phyloP scores from a whole-genome alignment of 53 echinoderm and acorn worm species.

The Holothuria scabra region DNA sequence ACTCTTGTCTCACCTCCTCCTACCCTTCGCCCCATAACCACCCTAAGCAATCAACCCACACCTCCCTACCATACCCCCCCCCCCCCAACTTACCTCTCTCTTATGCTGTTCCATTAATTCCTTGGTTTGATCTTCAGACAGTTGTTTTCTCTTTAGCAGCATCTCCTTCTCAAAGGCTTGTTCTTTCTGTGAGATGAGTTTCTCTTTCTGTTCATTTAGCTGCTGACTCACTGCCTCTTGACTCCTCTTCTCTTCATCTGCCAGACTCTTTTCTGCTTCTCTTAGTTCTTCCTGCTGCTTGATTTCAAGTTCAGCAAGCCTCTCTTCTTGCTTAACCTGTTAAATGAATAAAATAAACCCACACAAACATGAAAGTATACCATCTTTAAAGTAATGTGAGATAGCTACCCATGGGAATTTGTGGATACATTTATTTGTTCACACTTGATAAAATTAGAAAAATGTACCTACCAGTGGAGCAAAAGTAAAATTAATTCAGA shows the following conservation, averaged over 20 bases:
- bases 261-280: constrained; percentile 53
- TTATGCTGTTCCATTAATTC: constrained; percentile 83
- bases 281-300: constrained; percentile 67
- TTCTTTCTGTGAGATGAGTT: constrained; percentile 64
- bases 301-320: constrained; percentile 74
- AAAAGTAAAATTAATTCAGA: too few species aligned
- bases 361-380: neutral
- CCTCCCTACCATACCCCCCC: neutral
- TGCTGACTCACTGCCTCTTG: constrained; percentile 61
- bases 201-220: constrained; percentile 82
- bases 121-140: constrained; percentile 79
- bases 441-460: too few species aligned
- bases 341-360: too few species aligned
- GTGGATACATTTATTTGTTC: too few species aligned
- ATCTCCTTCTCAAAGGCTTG: constrained; percentile 94
- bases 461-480: too few species aligned
- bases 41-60: too few species aligned
- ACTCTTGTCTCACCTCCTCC: too few species aligned
- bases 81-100: constrained; percentile 60
- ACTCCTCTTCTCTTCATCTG: constrained; percentile 50
- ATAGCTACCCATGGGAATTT: neutral
- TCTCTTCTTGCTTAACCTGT: constrained; percentile 74
- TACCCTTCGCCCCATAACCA: too few species aligned
- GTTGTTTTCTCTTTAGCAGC: constrained; percentile 84
- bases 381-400: neutral